Conservation (phyloP, 2,797 vertebrate genomes). For the Chrosomus eos region DNA sequence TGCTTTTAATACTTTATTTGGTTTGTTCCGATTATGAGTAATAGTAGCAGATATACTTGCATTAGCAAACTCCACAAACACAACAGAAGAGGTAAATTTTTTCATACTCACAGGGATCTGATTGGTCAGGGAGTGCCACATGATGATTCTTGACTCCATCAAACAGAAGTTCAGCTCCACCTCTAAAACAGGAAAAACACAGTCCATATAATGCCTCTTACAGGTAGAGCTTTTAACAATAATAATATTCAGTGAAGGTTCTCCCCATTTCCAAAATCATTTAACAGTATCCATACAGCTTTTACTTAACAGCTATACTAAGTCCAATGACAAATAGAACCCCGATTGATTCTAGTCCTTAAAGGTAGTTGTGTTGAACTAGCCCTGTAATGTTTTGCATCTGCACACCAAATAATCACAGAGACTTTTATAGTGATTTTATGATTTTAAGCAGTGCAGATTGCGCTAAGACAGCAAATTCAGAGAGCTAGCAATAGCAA, state of each 20-base stretch:
- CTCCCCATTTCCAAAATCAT: not conserved
- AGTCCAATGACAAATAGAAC: not conserved
- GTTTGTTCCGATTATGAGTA: not conserved
- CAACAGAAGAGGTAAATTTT: constrained; percentile 4
- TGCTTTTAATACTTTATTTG: not conserved
- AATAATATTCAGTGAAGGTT: not conserved
- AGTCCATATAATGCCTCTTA: not conserved
- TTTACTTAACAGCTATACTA: not conserved
- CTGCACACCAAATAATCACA: not conserved
- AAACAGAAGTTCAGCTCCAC: constrained; percentile 94
- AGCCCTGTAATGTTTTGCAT: not conserved
- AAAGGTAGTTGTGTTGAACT: too few relatives aligned
- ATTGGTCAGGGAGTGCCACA: constrained; percentile 87
- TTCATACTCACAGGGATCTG: constrained; percentile 91
- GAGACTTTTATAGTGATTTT: not conserved
- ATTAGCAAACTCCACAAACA: not conserved
- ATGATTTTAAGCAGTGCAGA: not conserved
- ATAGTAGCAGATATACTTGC: not conserved
- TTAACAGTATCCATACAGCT: not conserved
- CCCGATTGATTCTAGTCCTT: not conserved
- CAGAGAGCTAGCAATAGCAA: not conserved
- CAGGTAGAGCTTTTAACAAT: not conserved
- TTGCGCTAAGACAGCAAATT: not conserved
- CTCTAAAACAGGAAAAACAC: constrained; percentile 73
- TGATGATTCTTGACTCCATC: constrained; percentile 89